A percentile compares a stretch with the other conserved stretches of the same genome.
phyloP scores from a whole-genome alignment of 2,113 vertebrate genomes.

The Sturnira hondurensis region DNA sequence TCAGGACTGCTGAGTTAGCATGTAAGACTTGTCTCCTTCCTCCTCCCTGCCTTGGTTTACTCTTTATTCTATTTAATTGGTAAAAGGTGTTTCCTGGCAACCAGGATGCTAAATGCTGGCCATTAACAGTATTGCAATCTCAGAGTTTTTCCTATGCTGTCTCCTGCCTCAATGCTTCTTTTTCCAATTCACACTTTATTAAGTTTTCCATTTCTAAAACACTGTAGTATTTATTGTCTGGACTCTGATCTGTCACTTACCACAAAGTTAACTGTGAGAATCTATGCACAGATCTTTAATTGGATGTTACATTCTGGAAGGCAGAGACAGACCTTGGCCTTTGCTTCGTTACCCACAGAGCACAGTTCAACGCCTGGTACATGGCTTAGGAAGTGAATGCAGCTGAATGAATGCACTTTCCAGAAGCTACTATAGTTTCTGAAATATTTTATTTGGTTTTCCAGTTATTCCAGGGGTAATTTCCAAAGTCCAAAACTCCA shows the following conservation, averaged over 20 bases:
- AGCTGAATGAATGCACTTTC: not conserved
- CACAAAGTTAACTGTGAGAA: not conserved
- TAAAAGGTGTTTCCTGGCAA: no score
- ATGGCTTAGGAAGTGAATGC: accelerated
- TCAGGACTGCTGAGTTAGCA: no score
- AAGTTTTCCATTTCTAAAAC: not conserved
- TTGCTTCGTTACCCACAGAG: not conserved
- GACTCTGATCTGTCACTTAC: not conserved
- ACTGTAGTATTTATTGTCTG: not conserved
- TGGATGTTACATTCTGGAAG: not conserved
- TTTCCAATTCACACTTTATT: not conserved
- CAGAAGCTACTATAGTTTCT: not conserved
- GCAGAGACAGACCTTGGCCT: not conserved
- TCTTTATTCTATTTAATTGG: no score
- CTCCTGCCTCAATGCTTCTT: not conserved
- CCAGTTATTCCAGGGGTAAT: not conserved
- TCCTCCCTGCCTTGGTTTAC: no score
- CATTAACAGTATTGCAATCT: no score
- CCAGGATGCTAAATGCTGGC: no score
- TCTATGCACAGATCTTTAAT: not conserved
- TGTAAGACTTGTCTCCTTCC: no score
- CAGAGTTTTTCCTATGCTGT: no score
- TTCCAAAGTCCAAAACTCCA: not conserved
- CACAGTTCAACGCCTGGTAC: not conserved
- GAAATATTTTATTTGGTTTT: not conserved